Evolutionary conservation across 1,140 invertebrate genomes (phyloP).

Genomic region (Musca vetustissima): DNA sequence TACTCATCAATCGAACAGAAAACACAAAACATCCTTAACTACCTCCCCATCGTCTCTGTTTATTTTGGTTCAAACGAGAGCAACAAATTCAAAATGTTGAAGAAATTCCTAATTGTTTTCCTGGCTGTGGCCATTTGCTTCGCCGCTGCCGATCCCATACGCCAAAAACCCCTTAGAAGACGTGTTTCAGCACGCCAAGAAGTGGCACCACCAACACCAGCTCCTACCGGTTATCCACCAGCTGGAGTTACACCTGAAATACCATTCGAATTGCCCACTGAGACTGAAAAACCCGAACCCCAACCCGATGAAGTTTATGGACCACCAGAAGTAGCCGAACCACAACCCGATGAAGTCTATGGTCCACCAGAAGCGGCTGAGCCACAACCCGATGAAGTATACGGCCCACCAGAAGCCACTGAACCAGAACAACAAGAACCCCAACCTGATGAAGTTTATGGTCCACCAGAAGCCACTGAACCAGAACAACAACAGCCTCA

Average conservation of each 20-base stretch:
- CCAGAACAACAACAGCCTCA: not conserved
- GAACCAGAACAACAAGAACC: no score
- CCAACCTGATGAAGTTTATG: conserved; percentile 5
- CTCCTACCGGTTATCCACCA: conserved; percentile 43
- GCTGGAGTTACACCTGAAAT: conserved; percentile 44
- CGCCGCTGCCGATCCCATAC: not conserved
- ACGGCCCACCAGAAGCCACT: conserved; percentile 35
- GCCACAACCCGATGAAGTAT: conserved; percentile 34
- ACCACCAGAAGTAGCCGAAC: conserved; percentile 30
- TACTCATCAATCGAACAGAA: not conserved
- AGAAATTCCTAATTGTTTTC: not conserved
- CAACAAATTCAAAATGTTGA: conserved; percentile 7
- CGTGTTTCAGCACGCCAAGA: conserved; percentile 12
- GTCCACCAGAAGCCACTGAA: conserved; percentile 9
- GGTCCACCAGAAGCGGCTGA: conserved; percentile 31
- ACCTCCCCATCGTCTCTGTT: no score
- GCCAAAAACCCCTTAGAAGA: not conserved
- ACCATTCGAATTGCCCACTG: conserved; percentile 44
- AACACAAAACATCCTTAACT: not conserved
- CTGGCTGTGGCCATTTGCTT: not conserved
- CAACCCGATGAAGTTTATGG: conserved; percentile 30
- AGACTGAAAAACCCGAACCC: conserved; percentile 44
- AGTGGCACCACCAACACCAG: conserved; percentile 24
- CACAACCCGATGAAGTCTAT: conserved; percentile 36
- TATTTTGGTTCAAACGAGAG: not conserved